Conservation (phyloP, 1,140 invertebrate genomes). For the Bursaphelenchus mucronatus region DNA sequence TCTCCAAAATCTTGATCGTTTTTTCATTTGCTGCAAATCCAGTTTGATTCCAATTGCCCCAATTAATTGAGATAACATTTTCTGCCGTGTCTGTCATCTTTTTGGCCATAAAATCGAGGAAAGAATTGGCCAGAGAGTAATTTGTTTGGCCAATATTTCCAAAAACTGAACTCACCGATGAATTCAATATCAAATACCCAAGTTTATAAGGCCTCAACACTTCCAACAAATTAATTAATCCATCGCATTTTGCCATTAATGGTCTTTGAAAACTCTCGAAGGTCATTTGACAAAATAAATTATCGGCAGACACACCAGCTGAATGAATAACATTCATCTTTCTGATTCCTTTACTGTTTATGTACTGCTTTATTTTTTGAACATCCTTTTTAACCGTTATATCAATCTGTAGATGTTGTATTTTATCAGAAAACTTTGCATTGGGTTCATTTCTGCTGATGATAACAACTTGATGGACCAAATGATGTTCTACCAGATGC, state of each 20-base stretch:
- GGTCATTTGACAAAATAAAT: too few relatives aligned
- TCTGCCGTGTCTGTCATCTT: not conserved
- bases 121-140: conserved; percentile 31
- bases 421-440: too few relatives aligned
- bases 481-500: conserved; percentile 21
- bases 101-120: conserved; percentile 8
- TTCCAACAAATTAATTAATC: conserved; percentile 25
- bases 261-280: conserved; percentile 30
- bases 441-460: not conserved
- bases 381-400: too few relatives aligned
- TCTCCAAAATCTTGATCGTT: conserved; percentile 14
- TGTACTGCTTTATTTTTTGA: too few relatives aligned
- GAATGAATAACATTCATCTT: not conserved
- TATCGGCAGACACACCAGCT: not conserved
- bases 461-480: conserved; percentile 10
- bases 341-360: too few relatives aligned
- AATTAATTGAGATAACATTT: conserved; percentile 22
- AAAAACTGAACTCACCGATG: conserved; percentile 27
- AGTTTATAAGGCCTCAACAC: conserved; percentile 17
- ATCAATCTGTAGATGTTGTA: too few relatives aligned
- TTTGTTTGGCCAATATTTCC: conserved; percentile 36
- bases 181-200: conserved; percentile 33
- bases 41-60: conserved; percentile 39
- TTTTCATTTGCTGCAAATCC: conserved; percentile 28
- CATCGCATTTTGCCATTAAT: conserved; percentile 30